Evolutionary conservation across 1,140 invertebrate genomes (phyloP).

Genomic region (Tribolium castaneum): DNA sequence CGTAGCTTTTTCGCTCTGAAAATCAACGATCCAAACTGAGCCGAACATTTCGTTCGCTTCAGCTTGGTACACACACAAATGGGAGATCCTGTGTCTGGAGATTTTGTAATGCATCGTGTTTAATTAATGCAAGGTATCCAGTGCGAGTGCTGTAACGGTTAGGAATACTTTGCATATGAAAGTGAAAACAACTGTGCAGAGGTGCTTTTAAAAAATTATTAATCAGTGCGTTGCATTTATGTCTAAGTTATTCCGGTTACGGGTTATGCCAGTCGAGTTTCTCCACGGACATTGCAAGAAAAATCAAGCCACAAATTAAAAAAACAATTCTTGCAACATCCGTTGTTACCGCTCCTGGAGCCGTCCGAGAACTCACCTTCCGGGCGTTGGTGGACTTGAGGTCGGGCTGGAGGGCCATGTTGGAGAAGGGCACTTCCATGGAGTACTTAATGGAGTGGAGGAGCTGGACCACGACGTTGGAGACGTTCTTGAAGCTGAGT

Average conservation of each 20-base stretch:
- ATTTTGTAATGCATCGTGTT: conserved; percentile 14
- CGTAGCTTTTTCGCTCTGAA: neutral
- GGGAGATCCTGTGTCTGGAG: neutral
- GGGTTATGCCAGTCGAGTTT: conserved; percentile 19
- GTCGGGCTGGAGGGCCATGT: conserved; percentile 80
- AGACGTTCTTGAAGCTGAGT: conserved; percentile 91
- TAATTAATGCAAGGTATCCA: conserved; percentile 21
- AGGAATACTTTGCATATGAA: conserved; percentile 34
- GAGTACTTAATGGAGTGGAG: conserved; percentile 93
- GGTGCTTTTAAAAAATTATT: conserved; percentile 19
- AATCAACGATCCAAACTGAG: neutral
- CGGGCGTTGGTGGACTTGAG: conserved; percentile 71
- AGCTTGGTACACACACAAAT: neutral
- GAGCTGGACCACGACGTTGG: conserved; percentile 89
- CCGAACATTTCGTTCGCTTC: neutral
- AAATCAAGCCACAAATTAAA: neutral
- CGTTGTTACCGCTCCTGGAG: neutral
- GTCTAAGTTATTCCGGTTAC: conserved; percentile 13
- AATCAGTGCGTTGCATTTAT: conserved; percentile 32
- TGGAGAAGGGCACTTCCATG: conserved; percentile 91
- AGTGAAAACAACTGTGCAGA: conserved; percentile 32
- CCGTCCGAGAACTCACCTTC: conserved; percentile 67
- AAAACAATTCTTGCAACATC: neutral
- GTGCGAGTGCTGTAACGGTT: conserved; percentile 27
- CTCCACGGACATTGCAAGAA: neutral